These are phyloP conservation scores for Caenorhabditis zanzibari DNA, from an alignment of 2,888 invertebrate species.

Conservation along the genomic window DNA sequence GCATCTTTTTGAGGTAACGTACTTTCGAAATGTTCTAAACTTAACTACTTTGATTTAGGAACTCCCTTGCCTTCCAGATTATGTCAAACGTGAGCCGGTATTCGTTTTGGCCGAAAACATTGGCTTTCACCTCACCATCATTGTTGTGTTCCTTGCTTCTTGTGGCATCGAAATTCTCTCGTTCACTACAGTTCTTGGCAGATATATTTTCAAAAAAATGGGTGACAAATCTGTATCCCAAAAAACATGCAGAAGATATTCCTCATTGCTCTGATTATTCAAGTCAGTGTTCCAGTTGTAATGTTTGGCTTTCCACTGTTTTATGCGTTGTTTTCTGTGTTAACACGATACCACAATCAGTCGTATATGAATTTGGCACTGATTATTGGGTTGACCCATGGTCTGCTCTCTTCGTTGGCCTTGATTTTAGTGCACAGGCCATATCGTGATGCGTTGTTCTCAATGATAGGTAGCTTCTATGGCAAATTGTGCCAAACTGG, in stretches of 20 bases:
- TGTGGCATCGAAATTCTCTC: not conserved
- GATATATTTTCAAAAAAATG: not conserved
- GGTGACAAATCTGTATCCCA: not conserved
- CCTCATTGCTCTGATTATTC: not conserved
- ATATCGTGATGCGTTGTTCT: slow-evolving; percentile 11
- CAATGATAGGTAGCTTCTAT: not conserved
- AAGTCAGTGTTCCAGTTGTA: not conserved
- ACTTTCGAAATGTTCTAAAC: not conserved
- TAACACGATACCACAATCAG: slow-evolving; percentile 1
- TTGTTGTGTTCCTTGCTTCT: too few relatives aligned
- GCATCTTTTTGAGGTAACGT: not conserved
- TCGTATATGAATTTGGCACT: not conserved
- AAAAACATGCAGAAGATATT: not conserved
- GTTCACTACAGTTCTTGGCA: not conserved
- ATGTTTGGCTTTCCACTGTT: not conserved
- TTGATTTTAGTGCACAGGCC: slow-evolving; percentile 13
- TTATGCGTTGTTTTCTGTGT: not conserved
- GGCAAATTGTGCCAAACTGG: too few relatives aligned
- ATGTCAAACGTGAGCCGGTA: not conserved
- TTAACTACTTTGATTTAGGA: too few relatives aligned
- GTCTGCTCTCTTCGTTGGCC: not conserved
- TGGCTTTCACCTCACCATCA: not conserved
- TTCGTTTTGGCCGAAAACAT: not conserved
- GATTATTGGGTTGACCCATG: not conserved
- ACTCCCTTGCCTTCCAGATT: not conserved